A percentile compares a stretch with the other conserved stretches of the same genome.
Evolutionary conservation across 2,113 vertebrate species (phyloP).

Genomic region (Pavo muticus): DNA sequence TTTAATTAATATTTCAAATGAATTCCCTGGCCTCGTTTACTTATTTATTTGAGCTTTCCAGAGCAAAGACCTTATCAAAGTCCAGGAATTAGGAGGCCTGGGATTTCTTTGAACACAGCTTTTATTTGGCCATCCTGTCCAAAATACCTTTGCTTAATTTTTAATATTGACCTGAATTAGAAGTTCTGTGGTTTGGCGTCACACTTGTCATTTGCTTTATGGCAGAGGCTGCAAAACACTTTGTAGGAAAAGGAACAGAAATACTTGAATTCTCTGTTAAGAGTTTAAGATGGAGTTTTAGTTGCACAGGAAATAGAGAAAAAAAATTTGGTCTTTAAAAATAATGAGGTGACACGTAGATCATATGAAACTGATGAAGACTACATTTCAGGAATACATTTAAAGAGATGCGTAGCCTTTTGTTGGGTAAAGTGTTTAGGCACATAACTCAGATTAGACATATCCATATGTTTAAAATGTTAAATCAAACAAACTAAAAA

Average conservation of each 20-base stretch:
- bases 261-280: background rate
- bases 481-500: background rate
- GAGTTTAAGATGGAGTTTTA: background rate
- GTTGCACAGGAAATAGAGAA: background rate
- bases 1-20: slow-evolving; percentile 81
- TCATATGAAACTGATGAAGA: background rate
- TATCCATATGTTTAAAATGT: background rate
- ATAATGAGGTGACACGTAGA: background rate
- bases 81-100: slow-evolving; percentile 18
- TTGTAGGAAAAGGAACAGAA: background rate
- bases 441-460: background rate
- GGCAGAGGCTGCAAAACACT: background rate
- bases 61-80: slow-evolving; percentile 36
- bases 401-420: background rate
- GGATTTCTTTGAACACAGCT: slow-evolving; percentile 23
- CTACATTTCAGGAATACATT: background rate
- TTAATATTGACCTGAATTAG: background rate
- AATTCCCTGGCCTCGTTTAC: slow-evolving; percentile 45
- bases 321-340: background rate
- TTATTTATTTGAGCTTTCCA: slow-evolving; percentile 56
- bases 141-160: background rate
- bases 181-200: background rate
- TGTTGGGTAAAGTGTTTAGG: background rate
- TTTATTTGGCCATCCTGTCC: background rate
- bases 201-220: background rate